Conservation (phyloP, 2,113 vertebrate species). For the Trogon melanurus region DNA sequence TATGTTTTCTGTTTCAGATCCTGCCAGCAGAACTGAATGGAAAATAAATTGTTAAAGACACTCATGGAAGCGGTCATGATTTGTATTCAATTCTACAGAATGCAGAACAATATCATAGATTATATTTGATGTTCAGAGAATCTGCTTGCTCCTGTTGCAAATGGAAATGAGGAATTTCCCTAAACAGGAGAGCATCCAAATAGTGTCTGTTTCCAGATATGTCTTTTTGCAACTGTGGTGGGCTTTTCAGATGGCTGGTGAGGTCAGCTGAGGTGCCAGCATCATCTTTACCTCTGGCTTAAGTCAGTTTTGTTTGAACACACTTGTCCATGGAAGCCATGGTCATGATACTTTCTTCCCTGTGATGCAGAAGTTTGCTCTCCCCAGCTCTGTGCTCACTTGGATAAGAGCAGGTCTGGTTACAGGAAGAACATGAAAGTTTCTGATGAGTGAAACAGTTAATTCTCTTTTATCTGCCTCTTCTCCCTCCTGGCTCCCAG, state of each 20-base stretch:
- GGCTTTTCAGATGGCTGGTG: background rate
- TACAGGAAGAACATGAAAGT: background rate
- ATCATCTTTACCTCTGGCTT: background rate
- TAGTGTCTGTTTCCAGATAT: background rate
- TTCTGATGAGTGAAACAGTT: background rate
- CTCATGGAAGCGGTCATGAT: background rate
- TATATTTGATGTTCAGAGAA: background rate
- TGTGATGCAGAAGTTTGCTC: background rate
- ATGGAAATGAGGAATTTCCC: background rate
- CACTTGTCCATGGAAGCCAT: background rate
- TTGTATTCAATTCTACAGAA: background rate
- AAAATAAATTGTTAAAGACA: slow-evolving; percentile 1
- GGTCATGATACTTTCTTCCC: background rate
- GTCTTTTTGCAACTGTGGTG: background rate
- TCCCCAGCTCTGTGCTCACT: background rate
- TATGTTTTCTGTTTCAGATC: background rate
- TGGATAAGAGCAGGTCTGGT: background rate
- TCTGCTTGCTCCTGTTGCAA: background rate
- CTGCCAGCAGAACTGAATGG: background rate
- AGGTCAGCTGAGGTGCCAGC: background rate
- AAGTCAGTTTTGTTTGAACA: background rate
- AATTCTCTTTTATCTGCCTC: background rate
- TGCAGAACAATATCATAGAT: background rate
- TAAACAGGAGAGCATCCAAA: background rate
- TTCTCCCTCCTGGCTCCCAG: background rate